Percentiles rank a stretch among this genome's conserved stretches.
phyloP scores from a whole-genome alignment of 1,140 invertebrate species.

The Habropoda laboriosa region DNA sequence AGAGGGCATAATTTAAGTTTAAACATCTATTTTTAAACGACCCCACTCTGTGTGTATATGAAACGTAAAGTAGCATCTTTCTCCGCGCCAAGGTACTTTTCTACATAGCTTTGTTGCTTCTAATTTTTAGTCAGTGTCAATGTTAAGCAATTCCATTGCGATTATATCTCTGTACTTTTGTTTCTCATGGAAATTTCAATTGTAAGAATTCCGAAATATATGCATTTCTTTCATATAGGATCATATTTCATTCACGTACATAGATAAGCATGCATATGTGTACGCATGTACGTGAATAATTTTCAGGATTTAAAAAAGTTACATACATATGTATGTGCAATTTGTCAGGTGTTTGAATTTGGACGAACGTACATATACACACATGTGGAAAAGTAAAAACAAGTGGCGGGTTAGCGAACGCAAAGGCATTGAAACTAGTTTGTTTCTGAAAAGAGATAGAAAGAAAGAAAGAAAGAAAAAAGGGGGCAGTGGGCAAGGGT shows the following conservation, averaged over 20 bases:
- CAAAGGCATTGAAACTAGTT: neutral
- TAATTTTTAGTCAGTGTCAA: neutral
- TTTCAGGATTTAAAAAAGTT: no score
- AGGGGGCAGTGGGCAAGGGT: no score
- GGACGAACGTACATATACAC: neutral
- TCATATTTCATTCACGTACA: neutral
- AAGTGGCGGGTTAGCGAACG: neutral
- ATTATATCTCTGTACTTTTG: neutral
- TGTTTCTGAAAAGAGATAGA: neutral
- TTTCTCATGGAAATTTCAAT: neutral
- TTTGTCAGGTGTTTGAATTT: no score
- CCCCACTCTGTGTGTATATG: conserved; percentile 58
- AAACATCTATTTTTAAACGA: conserved; percentile 70
- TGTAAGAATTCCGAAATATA: neutral
- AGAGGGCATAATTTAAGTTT: conserved; percentile 70
- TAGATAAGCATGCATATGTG: no score
- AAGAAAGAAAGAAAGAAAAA: neutral
- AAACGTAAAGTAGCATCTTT: conserved; percentile 54
- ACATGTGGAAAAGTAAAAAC: neutral
- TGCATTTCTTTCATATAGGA: neutral
- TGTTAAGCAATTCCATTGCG: neutral
- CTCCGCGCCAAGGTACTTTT: conserved; percentile 36
- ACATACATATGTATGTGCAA: no score
- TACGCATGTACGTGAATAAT: no score
- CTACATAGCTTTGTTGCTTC: neutral